Percentiles rank a stretch among this genome's conserved stretches.
Conservation (phyloP, 2,113 vertebrate species). For the Esox niger region DNA sequence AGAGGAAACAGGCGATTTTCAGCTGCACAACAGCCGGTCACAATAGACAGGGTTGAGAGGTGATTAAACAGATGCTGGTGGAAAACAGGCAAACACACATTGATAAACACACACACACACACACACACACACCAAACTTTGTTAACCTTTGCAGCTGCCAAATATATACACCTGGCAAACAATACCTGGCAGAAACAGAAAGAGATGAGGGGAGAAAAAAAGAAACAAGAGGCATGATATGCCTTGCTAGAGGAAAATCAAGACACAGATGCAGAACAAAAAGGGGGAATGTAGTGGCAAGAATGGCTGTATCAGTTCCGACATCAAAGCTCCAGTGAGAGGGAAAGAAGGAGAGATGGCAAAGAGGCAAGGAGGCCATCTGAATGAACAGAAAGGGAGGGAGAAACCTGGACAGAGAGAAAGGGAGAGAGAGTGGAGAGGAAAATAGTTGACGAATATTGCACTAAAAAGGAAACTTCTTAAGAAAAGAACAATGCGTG, state of each 20-base stretch:
- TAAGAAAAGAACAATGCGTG: conserved; percentile 16
- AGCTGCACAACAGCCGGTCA: background rate
- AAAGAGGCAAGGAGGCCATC: conserved; percentile 54
- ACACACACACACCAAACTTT: background rate
- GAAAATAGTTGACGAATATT: conserved; percentile 7
- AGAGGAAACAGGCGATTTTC: background rate
- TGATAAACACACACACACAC: background rate
- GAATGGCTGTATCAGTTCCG: conserved; percentile 13
- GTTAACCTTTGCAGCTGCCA: background rate
- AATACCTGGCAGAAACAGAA: background rate
- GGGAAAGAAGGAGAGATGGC: conserved; percentile 45
- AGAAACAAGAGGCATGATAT: background rate
- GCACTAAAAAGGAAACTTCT: conserved; percentile 32
- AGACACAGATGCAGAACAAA: background rate
- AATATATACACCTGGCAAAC: background rate
- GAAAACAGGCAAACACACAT: conserved; percentile 7
- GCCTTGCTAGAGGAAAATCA: background rate
- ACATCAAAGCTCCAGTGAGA: conserved; percentile 54
- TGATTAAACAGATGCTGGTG: conserved; percentile 8
- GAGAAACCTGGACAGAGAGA: conserved; percentile 1
- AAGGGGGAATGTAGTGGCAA: conserved; percentile 42
- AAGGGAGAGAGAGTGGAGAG: conserved; percentile 17
- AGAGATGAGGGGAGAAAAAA: background rate
- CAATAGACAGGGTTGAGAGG: background rate
- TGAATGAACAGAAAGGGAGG: conserved; percentile 53